Evolutionary conservation across 2,113 vertebrate species (phyloP), one percentile per base, ranked within the genome.

Genomic region (Chinchilla lanigera): DNA sequence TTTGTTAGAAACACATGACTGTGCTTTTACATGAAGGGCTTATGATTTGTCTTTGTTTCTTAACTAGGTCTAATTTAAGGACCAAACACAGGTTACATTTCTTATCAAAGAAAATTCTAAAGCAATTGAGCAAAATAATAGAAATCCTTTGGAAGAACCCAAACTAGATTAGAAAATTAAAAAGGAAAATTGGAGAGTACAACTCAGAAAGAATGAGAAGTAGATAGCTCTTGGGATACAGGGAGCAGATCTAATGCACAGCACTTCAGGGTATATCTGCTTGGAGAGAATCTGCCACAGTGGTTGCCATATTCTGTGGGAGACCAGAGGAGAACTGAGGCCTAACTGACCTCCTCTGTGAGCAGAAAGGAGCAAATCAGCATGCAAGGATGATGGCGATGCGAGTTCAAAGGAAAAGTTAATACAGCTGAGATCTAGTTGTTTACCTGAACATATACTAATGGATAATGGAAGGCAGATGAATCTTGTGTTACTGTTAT

Each of bases 151-250:
- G 33, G 47, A 88, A 65, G 54, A 94, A 61, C 11, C 67, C 41
- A 94, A 50, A 12, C 1, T 69, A 86, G 41, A 35, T 47, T 86
- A 69, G 17, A 96, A 96, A 82, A 90, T 54, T 67, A 94, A 94
- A 94, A 60, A 50, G 30, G 61, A 67, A 91, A 91, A 78, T 61
- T 83, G 30, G 82, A 50, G 44, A 50, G 61, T 50, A 5, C 85
- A 44, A 63, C 3, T 52, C n/a, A 44, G 8, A 94, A 73, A 38
- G 47, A 90, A 52, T 58, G 93, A 47, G 19, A 90, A 90, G 90
- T 71, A 86, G 61, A 35, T 22, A 88, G 28, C 20, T 83, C 47
- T 93, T 30, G 10, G 30, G 16, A 93, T 14, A 56, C 3, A 73
- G 38, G 61, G 4, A 78, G 0, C 22, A 90, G 78, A 96, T 85